Base-by-base conservation (phyloP, 2,113 vertebrate species). In the Gopherus flavomarginatus region DNA sequence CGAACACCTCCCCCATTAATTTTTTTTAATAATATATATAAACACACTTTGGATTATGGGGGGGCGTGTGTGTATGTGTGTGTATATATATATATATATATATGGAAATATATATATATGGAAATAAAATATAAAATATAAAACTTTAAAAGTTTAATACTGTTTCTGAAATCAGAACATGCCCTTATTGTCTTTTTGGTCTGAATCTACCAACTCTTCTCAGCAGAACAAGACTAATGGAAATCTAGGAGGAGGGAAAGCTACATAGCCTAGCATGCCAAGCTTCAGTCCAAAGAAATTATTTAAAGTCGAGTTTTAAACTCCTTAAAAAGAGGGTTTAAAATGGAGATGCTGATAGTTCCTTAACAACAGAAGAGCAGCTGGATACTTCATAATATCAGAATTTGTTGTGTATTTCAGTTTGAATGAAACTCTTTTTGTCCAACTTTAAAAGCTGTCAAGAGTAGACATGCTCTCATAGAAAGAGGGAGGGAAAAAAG, bases 301-400 rank as follows among this genome's bases (percentile, higher is more conserved):
- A 95, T 96, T 96, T 96, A 42, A 52, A 94, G 90, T 86, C 94
- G 87, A 79, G 89, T 97, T 88, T 96, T 94, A 87, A 95, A 86
- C 22, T 72, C 1, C 81, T 94, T 3, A 2, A 24, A 11, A 31
- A 78, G 57, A 26, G 7, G 1, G 6, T 4, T 96, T 92, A 47
- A 78, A 93, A 87, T 75, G 92, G 83, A 91, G 49, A 57, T 92
- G 84, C 88, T 80, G 96, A 79, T 72, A 35, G 42, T 92, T 21
- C 53, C 10, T 81, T 90, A 92, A 94, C 89, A 96, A 94, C 77
- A 86, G 78, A 57, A 92, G 57, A 96, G 59, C 88, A 96, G 92
- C 83, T 96, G 95, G 89, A 52, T 88, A 69, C 89, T 95, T 57
- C 90, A 22, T 82, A 92, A 90, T 85, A 94, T 78, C 77, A 85